phyloP scores from a whole-genome alignment of 2,113 vertebrate genomes.

The Carassius auratus region DNA sequence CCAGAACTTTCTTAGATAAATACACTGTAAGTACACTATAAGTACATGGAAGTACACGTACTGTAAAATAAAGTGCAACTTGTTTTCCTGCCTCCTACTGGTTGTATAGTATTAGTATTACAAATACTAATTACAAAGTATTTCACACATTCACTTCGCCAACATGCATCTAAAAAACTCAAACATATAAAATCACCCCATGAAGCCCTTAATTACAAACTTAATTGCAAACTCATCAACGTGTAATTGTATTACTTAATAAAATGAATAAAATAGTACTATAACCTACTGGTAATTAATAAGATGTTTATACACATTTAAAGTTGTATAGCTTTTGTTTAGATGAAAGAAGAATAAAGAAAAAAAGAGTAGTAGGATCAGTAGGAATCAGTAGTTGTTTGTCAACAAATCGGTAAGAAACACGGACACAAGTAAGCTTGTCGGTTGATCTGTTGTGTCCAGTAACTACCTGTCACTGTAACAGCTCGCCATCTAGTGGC shows the following conservation, averaged over 20 bases:
- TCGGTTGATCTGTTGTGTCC: neutral
- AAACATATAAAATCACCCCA: neutral
- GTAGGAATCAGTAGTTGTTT: neutral
- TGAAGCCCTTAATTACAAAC: neutral
- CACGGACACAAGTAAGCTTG: neutral
- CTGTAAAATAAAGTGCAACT: too few relatives aligned
- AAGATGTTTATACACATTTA: neutral
- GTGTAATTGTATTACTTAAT: neutral
- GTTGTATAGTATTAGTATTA: neutral
- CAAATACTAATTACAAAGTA: neutral
- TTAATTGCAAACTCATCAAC: neutral
- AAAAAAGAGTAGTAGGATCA: neutral
- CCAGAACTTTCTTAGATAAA: too few relatives aligned
- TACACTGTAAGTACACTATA: too few relatives aligned
- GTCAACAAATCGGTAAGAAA: neutral
- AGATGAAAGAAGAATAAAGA: neutral
- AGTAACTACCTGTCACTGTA: neutral
- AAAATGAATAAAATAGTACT: neutral
- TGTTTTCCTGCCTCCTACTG: neutral
- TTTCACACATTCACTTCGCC: neutral
- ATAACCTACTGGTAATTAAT: neutral
- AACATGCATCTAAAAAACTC: too few relatives aligned
- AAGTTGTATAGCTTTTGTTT: neutral
- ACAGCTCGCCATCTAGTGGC: slow-evolving; percentile 29
- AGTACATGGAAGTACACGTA: too few relatives aligned